Conservation (phyloP, 2,888 invertebrate genomes). For the Drosophila rubida region DNA sequence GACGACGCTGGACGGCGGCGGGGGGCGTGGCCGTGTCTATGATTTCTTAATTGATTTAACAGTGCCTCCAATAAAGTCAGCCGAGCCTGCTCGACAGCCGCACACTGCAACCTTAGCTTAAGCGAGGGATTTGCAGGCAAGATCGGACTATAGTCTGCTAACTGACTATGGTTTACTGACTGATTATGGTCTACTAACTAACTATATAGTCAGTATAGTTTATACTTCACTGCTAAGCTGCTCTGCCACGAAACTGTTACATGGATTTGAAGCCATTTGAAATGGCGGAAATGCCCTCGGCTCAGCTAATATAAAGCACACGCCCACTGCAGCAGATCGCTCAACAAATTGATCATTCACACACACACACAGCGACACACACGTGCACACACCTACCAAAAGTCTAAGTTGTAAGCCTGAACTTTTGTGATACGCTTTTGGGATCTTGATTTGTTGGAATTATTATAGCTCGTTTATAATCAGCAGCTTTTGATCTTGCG, state of each 20-base stretch:
- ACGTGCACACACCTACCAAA: slow-evolving; percentile 2
- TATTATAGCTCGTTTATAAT: slow-evolving; percentile 17
- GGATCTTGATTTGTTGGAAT: slow-evolving; percentile 16
- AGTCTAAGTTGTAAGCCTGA: no score
- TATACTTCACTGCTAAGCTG: not conserved
- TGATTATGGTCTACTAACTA: no score
- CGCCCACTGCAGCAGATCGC: slow-evolving; percentile 41
- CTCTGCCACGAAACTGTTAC: no score
- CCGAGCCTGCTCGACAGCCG: not conserved
- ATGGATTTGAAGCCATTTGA: slow-evolving; percentile 13
- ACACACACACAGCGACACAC: slow-evolving; percentile 4
- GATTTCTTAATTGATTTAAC: slow-evolving; percentile 76
- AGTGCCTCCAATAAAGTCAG: slow-evolving; percentile 18
- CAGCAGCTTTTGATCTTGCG: slow-evolving; percentile 62
- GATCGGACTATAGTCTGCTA: no score
- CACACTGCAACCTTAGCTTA: not conserved
- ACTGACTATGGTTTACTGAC: no score
- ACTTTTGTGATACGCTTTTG: slow-evolving; percentile 34
- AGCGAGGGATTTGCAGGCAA: not conserved
- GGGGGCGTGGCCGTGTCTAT: slow-evolving; percentile 67
- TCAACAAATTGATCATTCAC: slow-evolving; percentile 45
- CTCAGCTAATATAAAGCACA: slow-evolving; percentile 26
- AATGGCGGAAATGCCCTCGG: slow-evolving; percentile 62
- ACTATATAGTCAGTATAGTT: no score
- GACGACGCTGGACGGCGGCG: slow-evolving; percentile 11